phyloP scores from a whole-genome alignment of 2,888 invertebrate genomes.

The Polyommatus iphigenia region DNA sequence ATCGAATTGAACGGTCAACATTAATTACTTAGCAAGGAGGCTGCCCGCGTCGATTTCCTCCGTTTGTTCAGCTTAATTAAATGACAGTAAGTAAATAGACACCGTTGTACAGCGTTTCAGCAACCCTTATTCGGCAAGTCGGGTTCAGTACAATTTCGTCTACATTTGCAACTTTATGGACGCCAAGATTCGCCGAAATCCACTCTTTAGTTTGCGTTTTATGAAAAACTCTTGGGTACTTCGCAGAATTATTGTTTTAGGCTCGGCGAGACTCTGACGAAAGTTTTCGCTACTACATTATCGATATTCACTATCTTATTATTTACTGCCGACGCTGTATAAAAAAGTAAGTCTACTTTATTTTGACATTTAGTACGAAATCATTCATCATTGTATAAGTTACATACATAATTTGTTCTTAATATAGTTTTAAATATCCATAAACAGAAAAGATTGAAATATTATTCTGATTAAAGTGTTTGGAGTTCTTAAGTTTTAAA shows the following conservation, averaged over 20 bases:
- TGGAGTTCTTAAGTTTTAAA: neutral
- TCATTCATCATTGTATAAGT: too few relatives aligned
- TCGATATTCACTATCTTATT: neutral
- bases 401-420: too few relatives aligned
- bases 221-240: slow-evolving; percentile 11
- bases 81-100: slow-evolving; percentile 64
- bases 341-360: too few relatives aligned
- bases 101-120: slow-evolving; percentile 35
- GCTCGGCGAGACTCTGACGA: neutral
- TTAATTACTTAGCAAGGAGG: slow-evolving; percentile 52
- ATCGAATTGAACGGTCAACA: slow-evolving; percentile 54
- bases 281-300: neutral
- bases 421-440: neutral
- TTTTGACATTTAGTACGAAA: too few relatives aligned
- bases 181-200: neutral
- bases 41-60: slow-evolving; percentile 43
- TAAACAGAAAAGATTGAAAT: neutral
- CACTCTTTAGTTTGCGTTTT: slow-evolving; percentile 1
- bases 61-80: slow-evolving; percentile 67
- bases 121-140: slow-evolving; percentile 47
- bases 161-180: slow-evolving; percentile 26
- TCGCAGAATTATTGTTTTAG: slow-evolving; percentile 19
- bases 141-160: neutral
- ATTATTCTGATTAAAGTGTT: neutral
- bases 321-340: neutral